Evolutionary conservation across 2,113 vertebrate species (phyloP).

Genomic region (Epinephelus moara): DNA sequence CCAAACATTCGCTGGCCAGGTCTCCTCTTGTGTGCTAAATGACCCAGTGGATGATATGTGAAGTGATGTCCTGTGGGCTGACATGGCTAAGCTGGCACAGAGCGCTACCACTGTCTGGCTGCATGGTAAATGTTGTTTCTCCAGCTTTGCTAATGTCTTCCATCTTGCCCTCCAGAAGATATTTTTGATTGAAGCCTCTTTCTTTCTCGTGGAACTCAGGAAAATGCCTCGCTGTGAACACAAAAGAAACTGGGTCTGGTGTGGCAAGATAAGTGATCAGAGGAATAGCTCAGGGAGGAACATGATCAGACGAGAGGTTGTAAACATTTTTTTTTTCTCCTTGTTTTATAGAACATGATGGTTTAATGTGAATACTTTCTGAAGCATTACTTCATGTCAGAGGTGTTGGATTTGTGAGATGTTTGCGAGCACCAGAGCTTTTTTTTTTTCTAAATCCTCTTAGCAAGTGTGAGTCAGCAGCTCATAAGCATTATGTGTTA

Average conservation of each 20-base stretch:
- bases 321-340: slow-evolving; percentile 19
- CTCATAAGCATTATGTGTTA: slow-evolving; percentile 33
- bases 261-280: slow-evolving; percentile 63
- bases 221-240: slow-evolving; percentile 36
- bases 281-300: slow-evolving; percentile 55
- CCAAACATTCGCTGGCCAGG: slow-evolving; percentile 23
- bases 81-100: slow-evolving; percentile 50
- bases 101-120: slow-evolving; percentile 9
- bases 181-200: slow-evolving; percentile 52
- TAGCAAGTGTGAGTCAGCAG: slow-evolving; percentile 41
- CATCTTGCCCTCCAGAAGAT: slow-evolving; percentile 43
- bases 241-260: slow-evolving; percentile 58
- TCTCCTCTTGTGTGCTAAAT: slow-evolving; percentile 49
- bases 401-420: slow-evolving; percentile 30
- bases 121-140: slow-evolving; percentile 49
- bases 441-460: slow-evolving; percentile 45
- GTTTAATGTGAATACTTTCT: slow-evolving; percentile 23
- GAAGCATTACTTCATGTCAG: slow-evolving; percentile 26
- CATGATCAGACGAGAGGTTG: slow-evolving; percentile 30
- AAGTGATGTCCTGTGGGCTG: slow-evolving; percentile 48
- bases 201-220: slow-evolving; percentile 39
- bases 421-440: slow-evolving; percentile 18
- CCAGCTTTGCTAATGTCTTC: slow-evolving; percentile 47
- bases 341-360: slow-evolving; percentile 31
- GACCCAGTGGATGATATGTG: slow-evolving; percentile 47